A percentile compares a stretch with the other conserved stretches of the same genome.
Conservation (phyloP, 2,113 vertebrate genomes). For the Picathartes gymnocephalus region DNA sequence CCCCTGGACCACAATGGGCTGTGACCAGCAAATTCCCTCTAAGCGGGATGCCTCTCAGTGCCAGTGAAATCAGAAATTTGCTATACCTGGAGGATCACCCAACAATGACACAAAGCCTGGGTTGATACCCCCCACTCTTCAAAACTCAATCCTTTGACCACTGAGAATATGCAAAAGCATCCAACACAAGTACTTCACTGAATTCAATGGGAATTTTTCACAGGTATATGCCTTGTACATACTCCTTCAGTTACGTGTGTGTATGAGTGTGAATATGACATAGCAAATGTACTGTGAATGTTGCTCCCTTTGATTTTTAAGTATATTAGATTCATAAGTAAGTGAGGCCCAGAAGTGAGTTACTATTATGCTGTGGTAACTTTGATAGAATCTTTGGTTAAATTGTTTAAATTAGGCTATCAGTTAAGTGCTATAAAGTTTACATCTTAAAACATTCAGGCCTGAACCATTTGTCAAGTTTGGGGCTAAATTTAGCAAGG, state of each 20-base stretch:
- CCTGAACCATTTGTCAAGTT: neutral
- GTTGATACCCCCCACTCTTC: rapidly evolving
- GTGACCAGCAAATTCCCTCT: neutral
- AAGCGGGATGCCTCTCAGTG: rapidly evolving
- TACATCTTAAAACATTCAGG: neutral
- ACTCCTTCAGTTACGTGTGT: neutral
- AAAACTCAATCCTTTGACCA: neutral
- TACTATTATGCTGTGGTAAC: neutral
- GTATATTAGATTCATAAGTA: neutral
- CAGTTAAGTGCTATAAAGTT: neutral
- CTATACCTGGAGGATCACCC: neutral
- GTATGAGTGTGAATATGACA: neutral
- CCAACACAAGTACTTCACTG: neutral
- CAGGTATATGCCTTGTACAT: neutral
- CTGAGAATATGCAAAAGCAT: neutral
- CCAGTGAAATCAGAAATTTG: neutral
- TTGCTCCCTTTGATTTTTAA: neutral
- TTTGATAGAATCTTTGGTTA: neutral
- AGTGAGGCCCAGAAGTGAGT: neutral
- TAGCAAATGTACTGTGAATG: neutral
- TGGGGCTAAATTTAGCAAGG: neutral
- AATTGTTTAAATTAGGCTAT: neutral
- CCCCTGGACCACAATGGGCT: rapidly evolving
- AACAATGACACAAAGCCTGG: rapidly evolving
- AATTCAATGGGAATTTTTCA: neutral